phyloP scores from a whole-genome alignment of 2,113 vertebrate genomes.

The Coreoperca whiteheadi region DNA sequence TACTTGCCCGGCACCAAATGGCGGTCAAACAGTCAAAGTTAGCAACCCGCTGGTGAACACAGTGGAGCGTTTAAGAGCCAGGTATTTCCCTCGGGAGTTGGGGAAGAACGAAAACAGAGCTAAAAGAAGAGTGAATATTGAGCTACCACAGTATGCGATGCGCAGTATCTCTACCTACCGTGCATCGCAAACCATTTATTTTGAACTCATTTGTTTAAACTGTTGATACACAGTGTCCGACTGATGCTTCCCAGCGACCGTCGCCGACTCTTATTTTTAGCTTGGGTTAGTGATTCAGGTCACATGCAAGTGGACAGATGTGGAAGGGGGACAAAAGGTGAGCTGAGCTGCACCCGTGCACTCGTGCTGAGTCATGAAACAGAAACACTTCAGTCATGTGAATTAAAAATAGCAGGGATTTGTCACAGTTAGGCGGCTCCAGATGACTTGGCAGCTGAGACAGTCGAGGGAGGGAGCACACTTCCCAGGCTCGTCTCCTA shows the following conservation, averaged over 20 bases:
- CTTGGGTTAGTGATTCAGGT: constrained; percentile 7
- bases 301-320: constrained; percentile 11
- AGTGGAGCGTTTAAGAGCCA: not conserved
- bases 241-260: too few relatives aligned
- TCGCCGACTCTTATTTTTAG: not conserved
- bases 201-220: not conserved
- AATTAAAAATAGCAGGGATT: not conserved
- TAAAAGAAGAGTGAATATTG: too few relatives aligned
- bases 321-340: constrained; percentile 1
- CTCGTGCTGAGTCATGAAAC: not conserved
- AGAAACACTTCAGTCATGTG: not conserved
- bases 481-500: not conserved
- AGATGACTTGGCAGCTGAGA: not conserved
- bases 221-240: not conserved
- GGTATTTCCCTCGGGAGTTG: not conserved
- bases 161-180: too few relatives aligned
- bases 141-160: not conserved
- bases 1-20: not conserved
- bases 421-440: not conserved
- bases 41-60: not conserved
- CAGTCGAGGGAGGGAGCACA: too few relatives aligned
- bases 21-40: not conserved
- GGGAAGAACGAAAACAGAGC: too few relatives aligned
- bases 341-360: not conserved
- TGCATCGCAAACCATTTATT: too few relatives aligned